Base-by-base conservation (phyloP, 2,113 vertebrate genomes). In the Ardeotis arabs region DNA sequence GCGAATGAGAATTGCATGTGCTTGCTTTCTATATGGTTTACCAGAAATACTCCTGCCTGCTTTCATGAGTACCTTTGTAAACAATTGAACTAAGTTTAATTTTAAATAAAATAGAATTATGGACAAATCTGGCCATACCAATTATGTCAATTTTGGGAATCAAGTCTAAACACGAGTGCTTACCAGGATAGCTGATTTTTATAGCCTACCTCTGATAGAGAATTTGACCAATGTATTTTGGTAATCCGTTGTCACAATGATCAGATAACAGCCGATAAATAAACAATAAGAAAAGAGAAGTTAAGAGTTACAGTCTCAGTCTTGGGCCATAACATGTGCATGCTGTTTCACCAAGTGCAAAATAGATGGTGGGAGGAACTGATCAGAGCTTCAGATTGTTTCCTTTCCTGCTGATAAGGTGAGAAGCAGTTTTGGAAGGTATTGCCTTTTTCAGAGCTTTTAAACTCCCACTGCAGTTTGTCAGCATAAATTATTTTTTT, bases 241-340 rank as follows among this genome's bases (percentile, higher is more conserved):
- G 52, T 76, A 67, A 80, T 74, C 16, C 12, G 10, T 60, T 35
- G 7, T 78, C 31, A 85, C 50, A 77, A 39, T 87, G 23, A 45
- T 88, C 64, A 80, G 33, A 33, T 76, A 59, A 59, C 28, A 92
- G 17, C 9, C 3, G 14, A 82, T 35, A 87, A 63, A 69, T 63
- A 76, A 90, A 53, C 77, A 77, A 70, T n/a, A 95, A 62, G 14
- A 72, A 93, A 78, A 73, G 52, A 88, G 58, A 97, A 89, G 33
- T 69, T 67, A 50, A 82, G 27, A 63, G 6, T 50, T 49, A 45
- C 5, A 23, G 7, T 39, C 25, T 58, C 80, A 52, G 33, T 75
- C 33, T 49, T 39, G n/a, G 35, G 18, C 4, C 23, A 19, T 44
- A 44, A 68, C 2, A 6, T 8, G 5, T 53, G 12, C 23, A 13